Evolutionary conservation across 2,797 vertebrate species (phyloP).

Genomic region (Rhynchotus rufescens): DNA sequence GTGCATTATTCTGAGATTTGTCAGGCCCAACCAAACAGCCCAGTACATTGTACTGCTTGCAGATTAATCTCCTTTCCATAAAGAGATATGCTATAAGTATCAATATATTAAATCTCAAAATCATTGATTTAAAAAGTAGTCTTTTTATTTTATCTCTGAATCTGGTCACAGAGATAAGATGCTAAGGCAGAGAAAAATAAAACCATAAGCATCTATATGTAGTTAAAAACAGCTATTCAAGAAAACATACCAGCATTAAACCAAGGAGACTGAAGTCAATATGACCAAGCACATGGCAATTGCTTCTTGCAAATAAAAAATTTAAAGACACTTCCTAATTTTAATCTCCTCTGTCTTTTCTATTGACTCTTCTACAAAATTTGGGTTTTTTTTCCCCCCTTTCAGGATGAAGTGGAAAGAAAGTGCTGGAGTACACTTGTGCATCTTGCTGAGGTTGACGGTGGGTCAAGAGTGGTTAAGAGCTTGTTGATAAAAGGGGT

Average conservation of each 20-base stretch:
- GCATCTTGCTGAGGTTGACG: neutral
- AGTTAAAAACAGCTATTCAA: neutral
- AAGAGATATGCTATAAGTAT: constrained; percentile 26
- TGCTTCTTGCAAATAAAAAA: constrained; percentile 17
- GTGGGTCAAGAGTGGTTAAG: neutral
- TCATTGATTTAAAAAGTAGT: constrained; percentile 45
- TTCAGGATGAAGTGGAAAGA: neutral
- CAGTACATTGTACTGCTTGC: neutral
- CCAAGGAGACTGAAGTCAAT: constrained; percentile 23
- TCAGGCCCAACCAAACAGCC: neutral
- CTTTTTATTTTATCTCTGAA: neutral
- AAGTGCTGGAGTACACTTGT: neutral
- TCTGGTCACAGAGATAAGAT: neutral
- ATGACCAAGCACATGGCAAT: constrained; percentile 25
- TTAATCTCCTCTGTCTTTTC: neutral
- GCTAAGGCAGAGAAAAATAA: constrained; percentile 17
- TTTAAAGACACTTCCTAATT: constrained; percentile 26
- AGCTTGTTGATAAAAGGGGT: accelerated
- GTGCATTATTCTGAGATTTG: neutral
- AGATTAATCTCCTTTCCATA: neutral
- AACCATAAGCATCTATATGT: neutral
- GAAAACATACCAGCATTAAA: neutral
- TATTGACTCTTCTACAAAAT: constrained; percentile 4
- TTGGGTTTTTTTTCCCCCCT: neutral
- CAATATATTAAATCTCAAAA: constrained; percentile 36